A percentile compares a stretch with the other conserved stretches of the same genome.
Conservation (phyloP, 2,113 vertebrate genomes). For the Ceyx cyanopectus region DNA sequence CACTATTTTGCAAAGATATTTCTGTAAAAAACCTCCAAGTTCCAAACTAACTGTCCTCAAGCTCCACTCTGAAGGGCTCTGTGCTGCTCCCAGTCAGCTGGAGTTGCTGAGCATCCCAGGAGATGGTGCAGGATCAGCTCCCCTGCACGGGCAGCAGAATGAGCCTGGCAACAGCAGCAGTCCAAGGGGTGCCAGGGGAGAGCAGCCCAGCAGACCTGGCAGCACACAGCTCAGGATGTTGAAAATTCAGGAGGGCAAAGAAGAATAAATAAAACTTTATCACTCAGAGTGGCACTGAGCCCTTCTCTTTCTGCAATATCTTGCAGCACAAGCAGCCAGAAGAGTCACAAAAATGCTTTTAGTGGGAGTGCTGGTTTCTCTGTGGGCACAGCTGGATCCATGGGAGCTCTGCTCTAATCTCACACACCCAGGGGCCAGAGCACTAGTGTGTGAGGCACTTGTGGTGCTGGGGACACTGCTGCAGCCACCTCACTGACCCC, state of each 20-base stretch:
- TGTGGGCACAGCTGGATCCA: not conserved
- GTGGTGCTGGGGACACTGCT: not conserved
- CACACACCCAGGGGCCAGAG: not conserved
- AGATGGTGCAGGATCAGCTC: no score
- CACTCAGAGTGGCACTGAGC: not conserved
- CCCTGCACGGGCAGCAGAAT: not conserved
- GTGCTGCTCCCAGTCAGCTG: not conserved
- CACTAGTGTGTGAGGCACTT: fast-evolving
- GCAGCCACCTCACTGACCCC: not conserved
- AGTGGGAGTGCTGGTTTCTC: not conserved
- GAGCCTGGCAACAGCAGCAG: not conserved
- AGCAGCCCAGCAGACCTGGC: not conserved
- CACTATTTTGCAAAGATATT: not conserved
- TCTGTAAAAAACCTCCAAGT: not conserved
- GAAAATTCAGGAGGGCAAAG: no score
- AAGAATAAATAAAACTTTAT: not conserved
- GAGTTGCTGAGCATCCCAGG: not conserved
- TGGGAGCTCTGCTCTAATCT: not conserved
- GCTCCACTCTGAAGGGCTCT: not conserved
- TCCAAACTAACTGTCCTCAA: not conserved
- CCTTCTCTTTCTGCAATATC: not conserved
- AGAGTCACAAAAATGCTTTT: not conserved
- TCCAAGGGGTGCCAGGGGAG: not conserved
- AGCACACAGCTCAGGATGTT: no score
- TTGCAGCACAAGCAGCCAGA: not conserved